Evolutionary conservation across 2,113 vertebrate genomes (phyloP).

Genomic region (Oryzias woworae): DNA sequence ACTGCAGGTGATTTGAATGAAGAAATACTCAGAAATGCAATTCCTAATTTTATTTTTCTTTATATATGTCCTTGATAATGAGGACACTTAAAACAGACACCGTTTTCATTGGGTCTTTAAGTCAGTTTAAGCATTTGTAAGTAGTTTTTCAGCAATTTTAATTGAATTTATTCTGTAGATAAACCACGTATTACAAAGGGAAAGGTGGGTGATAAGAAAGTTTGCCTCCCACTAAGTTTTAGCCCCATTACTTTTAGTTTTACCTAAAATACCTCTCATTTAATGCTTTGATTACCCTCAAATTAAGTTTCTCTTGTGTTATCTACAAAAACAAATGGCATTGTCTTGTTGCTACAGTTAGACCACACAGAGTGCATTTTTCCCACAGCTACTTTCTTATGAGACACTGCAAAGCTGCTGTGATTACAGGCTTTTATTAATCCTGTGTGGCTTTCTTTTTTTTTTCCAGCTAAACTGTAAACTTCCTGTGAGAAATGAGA

Average conservation of each 20-base stretch:
- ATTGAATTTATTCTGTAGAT: too few relatives aligned
- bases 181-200: neutral
- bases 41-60: too few relatives aligned
- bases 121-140: too few relatives aligned
- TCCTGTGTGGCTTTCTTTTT: slow-evolving; percentile 29
- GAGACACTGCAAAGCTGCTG: slow-evolving; percentile 14
- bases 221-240: neutral
- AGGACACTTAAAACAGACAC: too few relatives aligned
- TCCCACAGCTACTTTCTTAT: slow-evolving; percentile 3
- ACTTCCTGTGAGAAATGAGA: slow-evolving; percentile 4
- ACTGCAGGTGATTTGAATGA: too few relatives aligned
- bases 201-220: neutral
- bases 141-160: too few relatives aligned
- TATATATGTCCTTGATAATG: too few relatives aligned
- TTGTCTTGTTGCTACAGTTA: slow-evolving; percentile 1
- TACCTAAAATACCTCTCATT: slow-evolving; percentile 2
- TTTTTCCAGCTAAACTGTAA: slow-evolving; percentile 13
- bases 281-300: neutral
- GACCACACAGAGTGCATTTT: slow-evolving; percentile 28
- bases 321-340: too few relatives aligned
- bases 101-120: too few relatives aligned
- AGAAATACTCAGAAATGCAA: too few relatives aligned
- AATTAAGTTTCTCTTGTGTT: too few relatives aligned
- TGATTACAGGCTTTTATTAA: slow-evolving; percentile 40
- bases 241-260: neutral